These are phyloP conservation scores for Pardalotus punctatus DNA, from an alignment of 2,113 vertebrate species.

Conservation along the genomic window DNA sequence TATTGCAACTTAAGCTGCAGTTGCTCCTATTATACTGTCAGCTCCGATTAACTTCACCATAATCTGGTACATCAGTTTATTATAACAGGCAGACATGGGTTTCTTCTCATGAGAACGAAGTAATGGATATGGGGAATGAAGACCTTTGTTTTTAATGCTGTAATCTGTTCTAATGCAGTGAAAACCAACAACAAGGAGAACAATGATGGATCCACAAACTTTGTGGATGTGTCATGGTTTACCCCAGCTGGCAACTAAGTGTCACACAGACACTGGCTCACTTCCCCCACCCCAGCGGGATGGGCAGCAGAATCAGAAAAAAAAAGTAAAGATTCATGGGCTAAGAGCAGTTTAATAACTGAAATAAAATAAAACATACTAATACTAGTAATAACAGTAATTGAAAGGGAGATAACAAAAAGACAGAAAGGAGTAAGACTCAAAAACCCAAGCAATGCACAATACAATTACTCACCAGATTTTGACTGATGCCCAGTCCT, in stretches of 20 bases:
- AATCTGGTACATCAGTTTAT: slow-evolving; percentile 23
- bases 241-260: neutral
- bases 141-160: slow-evolving; percentile 26
- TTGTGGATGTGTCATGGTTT: neutral
- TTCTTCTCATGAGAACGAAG: slow-evolving; percentile 60
- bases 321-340: neutral
- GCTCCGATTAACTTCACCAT: neutral
- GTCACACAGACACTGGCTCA: neutral
- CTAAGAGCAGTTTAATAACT: neutral
- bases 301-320: neutral
- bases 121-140: neutral
- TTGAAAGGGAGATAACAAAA: neutral
- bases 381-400: neutral
- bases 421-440: neutral
- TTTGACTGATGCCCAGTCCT: neutral
- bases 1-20: slow-evolving; percentile 8
- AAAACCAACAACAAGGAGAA: neutral
- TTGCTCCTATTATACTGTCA: slow-evolving; percentile 28
- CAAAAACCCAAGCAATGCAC: neutral
- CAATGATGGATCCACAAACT: neutral
- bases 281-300: neutral
- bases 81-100: slow-evolving; percentile 3
- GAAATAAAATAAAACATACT: neutral
- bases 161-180: neutral
- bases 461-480: neutral